Evolutionary conservation across 2,888 invertebrate species (phyloP).

Genomic region (Lamellibrachia columna): DNA sequence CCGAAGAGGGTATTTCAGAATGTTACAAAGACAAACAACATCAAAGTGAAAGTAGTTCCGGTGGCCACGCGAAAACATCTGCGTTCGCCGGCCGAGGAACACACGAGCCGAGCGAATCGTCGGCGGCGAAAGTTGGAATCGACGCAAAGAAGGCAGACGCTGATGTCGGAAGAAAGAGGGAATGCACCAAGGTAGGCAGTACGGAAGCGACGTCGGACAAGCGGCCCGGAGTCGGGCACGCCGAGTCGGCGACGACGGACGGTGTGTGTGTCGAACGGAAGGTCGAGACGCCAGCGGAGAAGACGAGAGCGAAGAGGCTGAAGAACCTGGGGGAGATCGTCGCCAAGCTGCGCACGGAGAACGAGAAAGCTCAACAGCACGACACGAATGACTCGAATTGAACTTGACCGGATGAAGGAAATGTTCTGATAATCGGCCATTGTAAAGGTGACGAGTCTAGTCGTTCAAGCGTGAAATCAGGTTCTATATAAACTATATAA

Average conservation of each 20-base stretch:
- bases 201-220: neutral
- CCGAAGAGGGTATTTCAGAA: neutral
- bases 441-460: neutral
- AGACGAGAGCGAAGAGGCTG: neutral
- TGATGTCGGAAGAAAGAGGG: neutral
- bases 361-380: neutral
- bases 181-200: neutral
- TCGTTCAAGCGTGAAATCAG: neutral
- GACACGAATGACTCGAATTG: neutral
- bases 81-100: neutral
- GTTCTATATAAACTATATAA: neutral
- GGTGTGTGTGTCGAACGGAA: neutral
- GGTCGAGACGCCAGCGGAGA: neutral
- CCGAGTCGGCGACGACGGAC: neutral
- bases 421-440: neutral
- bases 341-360: neutral
- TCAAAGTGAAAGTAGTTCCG: neutral
- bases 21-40: neutral
- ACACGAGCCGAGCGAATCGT: neutral
- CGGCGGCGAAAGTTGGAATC: neutral
- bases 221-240: neutral
- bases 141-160: neutral
- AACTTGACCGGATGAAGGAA: neutral
- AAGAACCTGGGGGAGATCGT: neutral
- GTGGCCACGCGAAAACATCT: neutral